Conservation (phyloP, 2,888 invertebrate genomes). For the Charanyca ferruginea region DNA sequence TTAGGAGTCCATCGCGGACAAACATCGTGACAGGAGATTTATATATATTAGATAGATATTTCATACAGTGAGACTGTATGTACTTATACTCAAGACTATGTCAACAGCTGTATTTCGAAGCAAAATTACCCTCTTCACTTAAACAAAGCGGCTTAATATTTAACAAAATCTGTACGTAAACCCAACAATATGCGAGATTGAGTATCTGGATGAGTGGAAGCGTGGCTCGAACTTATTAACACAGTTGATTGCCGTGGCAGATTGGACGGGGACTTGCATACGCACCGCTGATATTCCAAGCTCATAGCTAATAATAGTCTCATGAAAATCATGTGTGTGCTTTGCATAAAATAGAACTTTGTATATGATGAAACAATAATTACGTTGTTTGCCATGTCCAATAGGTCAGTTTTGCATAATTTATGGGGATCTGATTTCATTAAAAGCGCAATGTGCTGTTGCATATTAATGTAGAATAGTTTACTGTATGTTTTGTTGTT, state of each 20-base stretch:
- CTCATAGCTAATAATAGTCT: conserved; percentile 67
- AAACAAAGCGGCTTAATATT: conserved; percentile 37
- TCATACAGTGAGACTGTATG: background rate
- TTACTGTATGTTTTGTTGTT: conserved; percentile 15
- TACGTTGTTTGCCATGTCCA: conserved; percentile 31
- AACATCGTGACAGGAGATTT: too few species aligned
- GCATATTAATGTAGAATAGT: conserved; percentile 26
- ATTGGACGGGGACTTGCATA: conserved; percentile 81
- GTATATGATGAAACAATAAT: conserved; percentile 40
- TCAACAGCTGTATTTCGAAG: conserved; percentile 11
- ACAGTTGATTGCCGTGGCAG: conserved; percentile 81
- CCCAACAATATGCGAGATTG: conserved; percentile 40
- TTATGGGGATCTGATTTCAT: conserved; percentile 47
- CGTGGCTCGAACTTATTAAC: conserved; percentile 78
- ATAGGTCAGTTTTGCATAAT: conserved; percentile 53
- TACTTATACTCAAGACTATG: background rate
- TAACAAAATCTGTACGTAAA: conserved; percentile 32
- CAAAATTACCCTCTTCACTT: conserved; percentile 21
- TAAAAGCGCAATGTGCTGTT: conserved; percentile 47
- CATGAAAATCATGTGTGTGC: conserved; percentile 62
- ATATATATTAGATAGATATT: too few species aligned
- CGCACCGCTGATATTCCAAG: conserved; percentile 58
- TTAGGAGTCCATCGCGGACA: too few species aligned
- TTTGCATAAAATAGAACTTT: conserved; percentile 50
- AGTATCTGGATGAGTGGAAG: conserved; percentile 74